Evolutionary conservation across 2,113 vertebrate genomes (phyloP), one percentile per base, ranked within the genome.

Genomic region (Bungarus multicinctus): DNA sequence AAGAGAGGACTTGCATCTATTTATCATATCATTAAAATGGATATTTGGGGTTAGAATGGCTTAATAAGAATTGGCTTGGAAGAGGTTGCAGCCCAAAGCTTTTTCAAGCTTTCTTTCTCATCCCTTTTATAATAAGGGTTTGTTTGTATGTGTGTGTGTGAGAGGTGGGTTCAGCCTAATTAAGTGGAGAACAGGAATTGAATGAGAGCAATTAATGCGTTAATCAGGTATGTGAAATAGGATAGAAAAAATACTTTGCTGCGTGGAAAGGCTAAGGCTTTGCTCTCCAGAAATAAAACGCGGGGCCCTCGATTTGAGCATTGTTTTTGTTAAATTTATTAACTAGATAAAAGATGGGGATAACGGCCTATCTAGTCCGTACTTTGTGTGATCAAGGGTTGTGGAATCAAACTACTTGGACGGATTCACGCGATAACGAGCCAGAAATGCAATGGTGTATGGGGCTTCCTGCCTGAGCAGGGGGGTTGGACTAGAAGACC

Each of bases 1-100:
- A 90, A 92, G 34, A 95, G 57, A 54, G 0, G 3, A 0, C 18
- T 90, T 25, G 94, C 94, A 96, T 95, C 95, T 96, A 94, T 93
- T 95, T 89, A 92, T 92, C 89, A 5, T 93, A 22, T 95, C 95
- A 95, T 93, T 94, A 91, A 30, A 0, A 10, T 1, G 0, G 14
- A 88, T 64, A 0, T 12, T 90, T 93, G 90, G 92, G 10, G 30
- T 3, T 64, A 23, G 52, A n/a, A 27, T 45, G 43, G 91, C n/a
- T 20, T 87, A 88, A 34, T 55, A 0, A 0, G 94, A 89, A 55
- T 94, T 69, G 0, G 27, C 12, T 90, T 5, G 6, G 89, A 91
- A 39, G 2, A 0, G 85, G 92, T 94, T 16, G 90, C 87, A 94
- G 89, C 18, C 30, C 18, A 74, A 57, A 0, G 30, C 52, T 89